These are phyloP conservation scores for Drosophila neocordata DNA, from an alignment of 1,140 invertebrate genomes.

Conservation along the genomic window DNA sequence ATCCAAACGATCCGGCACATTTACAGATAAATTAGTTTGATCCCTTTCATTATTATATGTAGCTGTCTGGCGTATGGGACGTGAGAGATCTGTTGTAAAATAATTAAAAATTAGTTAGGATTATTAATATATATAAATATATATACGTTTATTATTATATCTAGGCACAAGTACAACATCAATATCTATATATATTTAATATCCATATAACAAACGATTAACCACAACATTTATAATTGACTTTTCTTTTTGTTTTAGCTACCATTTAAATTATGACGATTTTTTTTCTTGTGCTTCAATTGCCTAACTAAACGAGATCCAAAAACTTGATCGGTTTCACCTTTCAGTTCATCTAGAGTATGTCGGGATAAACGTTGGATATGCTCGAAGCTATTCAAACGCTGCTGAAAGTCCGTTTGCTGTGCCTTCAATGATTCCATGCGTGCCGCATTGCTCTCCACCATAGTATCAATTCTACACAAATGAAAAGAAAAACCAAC, in stretches of 20 bases:
- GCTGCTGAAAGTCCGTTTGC: conserved; percentile 63
- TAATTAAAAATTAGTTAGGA: neutral
- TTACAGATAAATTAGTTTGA: neutral
- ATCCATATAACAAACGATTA: neutral
- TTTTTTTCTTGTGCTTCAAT: conserved; percentile 50
- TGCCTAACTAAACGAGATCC: conserved; percentile 46
- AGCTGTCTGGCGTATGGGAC: conserved; percentile 20
- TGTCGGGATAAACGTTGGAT: conserved; percentile 57
- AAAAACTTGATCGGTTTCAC: conserved; percentile 60
- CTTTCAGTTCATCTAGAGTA: conserved; percentile 74
- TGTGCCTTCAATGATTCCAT: conserved; percentile 71
- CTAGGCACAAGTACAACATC: conserved; percentile 27
- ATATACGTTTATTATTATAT: neutral
- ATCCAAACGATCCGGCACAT: conserved; percentile 37
- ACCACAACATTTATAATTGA: conserved; percentile 24
- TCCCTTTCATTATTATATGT: neutral
- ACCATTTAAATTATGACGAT: conserved; percentile 46
- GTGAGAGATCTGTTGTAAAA: conserved; percentile 38
- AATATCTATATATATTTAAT: neutral
- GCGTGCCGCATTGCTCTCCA: conserved; percentile 53
- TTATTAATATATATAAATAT: too few relatives aligned
- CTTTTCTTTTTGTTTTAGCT: conserved; percentile 33
- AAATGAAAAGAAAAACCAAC: neutral
- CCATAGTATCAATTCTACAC: conserved; percentile 47
- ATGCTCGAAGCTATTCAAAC: conserved; percentile 67